A percentile compares a stretch with the other conserved stretches of the same genome.
Conservation (phyloP, 2,113 vertebrate species). For the Paratilapia polleni region DNA sequence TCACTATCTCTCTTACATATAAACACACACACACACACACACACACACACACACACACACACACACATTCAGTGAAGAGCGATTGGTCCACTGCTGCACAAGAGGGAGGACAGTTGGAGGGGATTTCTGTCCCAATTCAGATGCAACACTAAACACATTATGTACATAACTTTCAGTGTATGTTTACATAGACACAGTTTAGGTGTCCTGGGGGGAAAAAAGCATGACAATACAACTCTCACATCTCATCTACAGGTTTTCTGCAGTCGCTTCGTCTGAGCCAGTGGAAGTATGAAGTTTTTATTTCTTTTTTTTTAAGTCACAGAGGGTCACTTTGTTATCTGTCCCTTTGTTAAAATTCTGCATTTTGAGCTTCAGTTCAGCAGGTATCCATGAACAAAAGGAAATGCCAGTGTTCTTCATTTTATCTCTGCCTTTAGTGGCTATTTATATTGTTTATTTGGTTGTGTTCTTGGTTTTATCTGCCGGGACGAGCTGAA, state of each 20-base stretch:
- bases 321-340: not conserved
- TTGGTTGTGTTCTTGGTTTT: slow-evolving; percentile 52
- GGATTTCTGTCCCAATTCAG: slow-evolving; percentile 7
- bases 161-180: slow-evolving; percentile 67
- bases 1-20: slow-evolving; percentile 5
- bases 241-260: slow-evolving; percentile 45
- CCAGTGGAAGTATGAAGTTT: slow-evolving; percentile 47
- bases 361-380: slow-evolving; percentile 17
- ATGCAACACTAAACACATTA: slow-evolving; percentile 39
- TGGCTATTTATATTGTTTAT: slow-evolving; percentile 37
- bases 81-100: slow-evolving; percentile 40
- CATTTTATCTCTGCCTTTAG: slow-evolving; percentile 1
- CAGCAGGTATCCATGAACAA: slow-evolving; percentile 24
- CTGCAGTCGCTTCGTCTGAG: slow-evolving; percentile 56
- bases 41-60: slow-evolving; percentile 7
- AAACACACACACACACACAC: not conserved
- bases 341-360: slow-evolving; percentile 10
- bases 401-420: slow-evolving; percentile 32
- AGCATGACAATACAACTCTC: slow-evolving; percentile 48
- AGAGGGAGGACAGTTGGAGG: slow-evolving; percentile 17
- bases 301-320: not conserved
- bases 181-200: slow-evolving; percentile 66
- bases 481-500: slow-evolving; percentile 29
- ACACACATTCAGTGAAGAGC: slow-evolving; percentile 16
- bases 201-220: slow-evolving; percentile 20